These are phyloP conservation scores for Eilema caniola DNA, from an alignment of 2,888 invertebrate species.

Conservation along the genomic window DNA sequence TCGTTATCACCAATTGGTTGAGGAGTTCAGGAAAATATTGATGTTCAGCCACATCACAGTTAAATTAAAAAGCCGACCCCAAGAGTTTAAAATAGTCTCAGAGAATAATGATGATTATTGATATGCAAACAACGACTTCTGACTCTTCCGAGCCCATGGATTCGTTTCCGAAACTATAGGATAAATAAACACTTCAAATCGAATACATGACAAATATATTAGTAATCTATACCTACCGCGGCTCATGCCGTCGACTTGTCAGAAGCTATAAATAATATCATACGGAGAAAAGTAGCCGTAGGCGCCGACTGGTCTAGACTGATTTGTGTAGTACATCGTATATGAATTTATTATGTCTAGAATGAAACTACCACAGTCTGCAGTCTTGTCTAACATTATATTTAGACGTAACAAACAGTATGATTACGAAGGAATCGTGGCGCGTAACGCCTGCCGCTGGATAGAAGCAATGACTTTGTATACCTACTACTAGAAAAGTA, in stretches of 20 bases:
- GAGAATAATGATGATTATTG: no score
- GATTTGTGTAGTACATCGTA: slow-evolving; percentile 24
- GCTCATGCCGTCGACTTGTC: neutral
- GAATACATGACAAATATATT: neutral
- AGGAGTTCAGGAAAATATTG: no score
- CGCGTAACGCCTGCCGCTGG: no score
- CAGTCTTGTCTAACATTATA: slow-evolving; percentile 18
- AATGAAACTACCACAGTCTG: slow-evolving; percentile 5
- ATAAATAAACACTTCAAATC: neutral
- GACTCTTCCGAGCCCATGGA: no score
- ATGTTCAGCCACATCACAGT: no score
- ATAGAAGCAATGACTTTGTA: no score
- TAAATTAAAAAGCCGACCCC: no score
- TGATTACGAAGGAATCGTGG: neutral
- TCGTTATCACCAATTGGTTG: no score
- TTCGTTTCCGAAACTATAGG: no score
- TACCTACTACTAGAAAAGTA: no score
- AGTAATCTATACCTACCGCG: neutral
- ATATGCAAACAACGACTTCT: no score
- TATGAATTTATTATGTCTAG: slow-evolving; percentile 3
- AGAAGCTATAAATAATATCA: slow-evolving; percentile 10
- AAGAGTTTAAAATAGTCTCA: no score
- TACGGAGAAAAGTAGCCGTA: slow-evolving; percentile 14
- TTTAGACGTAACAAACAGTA: slow-evolving; percentile 3
- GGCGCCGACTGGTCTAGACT: slow-evolving; percentile 50